Evolutionary conservation across 2,113 vertebrate species (phyloP).

Genomic region (Diglossa brunneiventris): DNA sequence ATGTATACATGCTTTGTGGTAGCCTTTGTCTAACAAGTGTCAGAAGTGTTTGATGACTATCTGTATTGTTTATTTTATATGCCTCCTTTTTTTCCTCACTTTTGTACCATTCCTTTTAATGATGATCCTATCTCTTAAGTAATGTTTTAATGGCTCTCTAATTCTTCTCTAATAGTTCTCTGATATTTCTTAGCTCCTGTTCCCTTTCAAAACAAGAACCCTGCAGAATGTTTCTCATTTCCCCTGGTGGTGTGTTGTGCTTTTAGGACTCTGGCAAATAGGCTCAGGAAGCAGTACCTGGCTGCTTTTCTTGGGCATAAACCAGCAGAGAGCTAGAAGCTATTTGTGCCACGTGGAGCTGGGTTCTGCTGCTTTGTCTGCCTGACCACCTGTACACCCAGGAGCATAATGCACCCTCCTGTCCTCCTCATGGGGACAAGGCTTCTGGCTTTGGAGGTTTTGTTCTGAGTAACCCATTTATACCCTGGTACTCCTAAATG

Average conservation of each 20-base stretch:
- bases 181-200: background rate
- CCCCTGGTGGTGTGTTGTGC: background rate
- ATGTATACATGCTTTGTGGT: accelerated
- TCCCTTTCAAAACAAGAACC: background rate
- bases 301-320: background rate
- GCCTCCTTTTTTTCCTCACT: background rate
- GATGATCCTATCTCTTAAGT: background rate
- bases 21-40: background rate
- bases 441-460: conserved; percentile 2
- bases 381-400: conserved; percentile 45
- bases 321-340: background rate
- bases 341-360: conserved; percentile 1
- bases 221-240: background rate
- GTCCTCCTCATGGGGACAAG: background rate
- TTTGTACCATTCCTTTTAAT: background rate
- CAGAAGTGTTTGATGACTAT: background rate
- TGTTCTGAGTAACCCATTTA: background rate
- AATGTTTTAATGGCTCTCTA: background rate
- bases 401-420: conserved; percentile 22
- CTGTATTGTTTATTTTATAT: background rate
- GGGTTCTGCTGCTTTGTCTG: background rate
- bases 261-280: background rate
- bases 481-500: background rate
- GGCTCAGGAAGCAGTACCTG: background rate
- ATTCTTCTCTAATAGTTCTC: background rate